Evolutionary conservation across 2,797 vertebrate species (phyloP).

Genomic region (Peromyscus melanophrys): DNA sequence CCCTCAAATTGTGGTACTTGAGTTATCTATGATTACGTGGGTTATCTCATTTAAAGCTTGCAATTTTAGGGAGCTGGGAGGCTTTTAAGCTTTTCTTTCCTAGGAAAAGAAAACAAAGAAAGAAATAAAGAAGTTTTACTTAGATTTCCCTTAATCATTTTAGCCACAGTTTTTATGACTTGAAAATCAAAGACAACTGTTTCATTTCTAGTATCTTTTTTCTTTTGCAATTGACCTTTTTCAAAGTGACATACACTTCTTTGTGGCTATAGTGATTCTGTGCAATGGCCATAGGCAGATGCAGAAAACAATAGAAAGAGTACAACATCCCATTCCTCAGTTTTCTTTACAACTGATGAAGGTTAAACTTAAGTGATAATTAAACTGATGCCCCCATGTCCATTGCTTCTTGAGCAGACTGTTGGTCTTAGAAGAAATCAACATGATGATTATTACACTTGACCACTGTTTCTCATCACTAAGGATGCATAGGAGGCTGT

Average conservation of each 20-base stretch:
- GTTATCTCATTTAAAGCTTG: background rate
- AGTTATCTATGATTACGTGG: background rate
- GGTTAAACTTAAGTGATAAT: background rate
- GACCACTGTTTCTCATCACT: background rate
- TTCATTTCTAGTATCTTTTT: background rate
- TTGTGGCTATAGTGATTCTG: background rate
- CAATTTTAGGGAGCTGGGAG: background rate
- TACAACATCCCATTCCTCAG: background rate
- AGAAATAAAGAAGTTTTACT: background rate
- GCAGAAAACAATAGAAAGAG: background rate
- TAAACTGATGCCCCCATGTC: background rate
- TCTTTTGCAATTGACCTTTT: background rate
- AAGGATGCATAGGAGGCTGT: background rate
- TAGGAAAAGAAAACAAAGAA: background rate
- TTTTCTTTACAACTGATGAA: conserved; percentile 15
- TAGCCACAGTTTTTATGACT: background rate
- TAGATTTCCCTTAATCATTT: background rate
- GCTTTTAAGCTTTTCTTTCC: background rate
- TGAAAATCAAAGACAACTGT: background rate
- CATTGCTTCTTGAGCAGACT: background rate
- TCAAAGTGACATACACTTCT: background rate
- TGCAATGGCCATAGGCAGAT: background rate
- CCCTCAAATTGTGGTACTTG: background rate
- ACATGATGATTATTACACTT: background rate
- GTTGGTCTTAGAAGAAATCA: background rate